Percentiles rank a stretch among this genome's conserved stretches.
phyloP scores from a whole-genome alignment of 2,888 invertebrate species.

The Idaea biselata region DNA sequence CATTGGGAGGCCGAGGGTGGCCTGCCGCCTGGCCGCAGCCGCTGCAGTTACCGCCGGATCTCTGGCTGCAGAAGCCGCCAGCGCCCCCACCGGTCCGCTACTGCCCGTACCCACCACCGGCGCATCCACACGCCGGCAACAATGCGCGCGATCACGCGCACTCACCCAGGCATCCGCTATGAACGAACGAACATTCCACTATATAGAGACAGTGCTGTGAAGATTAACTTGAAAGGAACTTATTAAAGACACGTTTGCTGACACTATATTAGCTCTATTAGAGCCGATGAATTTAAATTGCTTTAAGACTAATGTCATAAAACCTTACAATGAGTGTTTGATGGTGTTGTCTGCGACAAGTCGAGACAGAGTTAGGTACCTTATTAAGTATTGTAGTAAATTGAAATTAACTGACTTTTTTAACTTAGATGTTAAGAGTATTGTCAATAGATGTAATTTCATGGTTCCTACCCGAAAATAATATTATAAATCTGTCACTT shows the following conservation, averaged over 20 bases:
- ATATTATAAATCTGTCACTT: conserved; percentile 41
- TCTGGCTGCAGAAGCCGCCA: conserved; percentile 94
- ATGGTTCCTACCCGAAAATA: conserved; percentile 75
- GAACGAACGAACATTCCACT: conserved; percentile 34
- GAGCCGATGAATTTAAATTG: background rate
- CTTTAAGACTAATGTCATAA: background rate
- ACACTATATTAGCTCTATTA: background rate
- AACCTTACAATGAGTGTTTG: background rate
- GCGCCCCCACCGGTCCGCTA: conserved; percentile 77
- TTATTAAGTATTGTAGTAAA: conserved; percentile 7
- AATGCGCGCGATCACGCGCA: conserved; percentile 57
- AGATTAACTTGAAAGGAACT: conserved; percentile 2
- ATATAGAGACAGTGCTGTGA: conserved; percentile 15
- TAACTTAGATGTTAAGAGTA: conserved; percentile 17
- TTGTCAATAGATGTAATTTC: conserved; percentile 58
- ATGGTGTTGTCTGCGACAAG: background rate
- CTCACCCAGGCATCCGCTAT: conserved; percentile 68
- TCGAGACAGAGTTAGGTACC: background rate
- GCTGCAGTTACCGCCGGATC: conserved; percentile 91
- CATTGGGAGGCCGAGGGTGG: conserved; percentile 87
- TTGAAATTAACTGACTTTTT: conserved; percentile 17
- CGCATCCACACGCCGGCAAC: conserved; percentile 43
- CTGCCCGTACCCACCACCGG: conserved; percentile 82
- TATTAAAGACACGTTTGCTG: background rate
- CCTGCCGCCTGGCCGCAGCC: conserved; percentile 94